Percentiles rank a stretch among this genome's conserved stretches.
Conservation (phyloP, 2,888 invertebrate species). For the Drosophila bunnanda region DNA sequence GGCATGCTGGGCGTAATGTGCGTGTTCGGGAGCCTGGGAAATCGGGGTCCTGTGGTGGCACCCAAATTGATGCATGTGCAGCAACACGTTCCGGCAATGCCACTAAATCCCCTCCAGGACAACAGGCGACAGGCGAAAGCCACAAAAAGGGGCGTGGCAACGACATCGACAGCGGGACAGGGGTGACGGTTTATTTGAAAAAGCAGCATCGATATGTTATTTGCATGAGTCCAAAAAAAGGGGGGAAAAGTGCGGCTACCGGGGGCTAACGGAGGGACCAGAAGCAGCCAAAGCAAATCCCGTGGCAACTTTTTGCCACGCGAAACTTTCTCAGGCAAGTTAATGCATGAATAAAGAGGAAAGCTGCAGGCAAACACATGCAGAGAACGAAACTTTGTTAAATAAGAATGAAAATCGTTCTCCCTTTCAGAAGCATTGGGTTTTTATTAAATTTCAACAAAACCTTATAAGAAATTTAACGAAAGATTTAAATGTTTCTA, state of each 20-base stretch:
- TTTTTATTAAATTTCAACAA: neutral
- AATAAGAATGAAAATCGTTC: neutral
- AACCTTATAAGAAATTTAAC: neutral
- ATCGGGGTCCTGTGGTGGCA: conserved; percentile 30
- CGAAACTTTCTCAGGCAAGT: conserved; percentile 54
- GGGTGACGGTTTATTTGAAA: conserved; percentile 40
- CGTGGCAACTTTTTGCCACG: conserved; percentile 51
- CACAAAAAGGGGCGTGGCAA: conserved; percentile 41
- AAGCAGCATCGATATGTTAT: conserved; percentile 54
- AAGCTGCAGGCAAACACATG: conserved; percentile 49
- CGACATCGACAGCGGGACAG: conserved; percentile 4
- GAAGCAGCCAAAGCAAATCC: conserved; percentile 43
- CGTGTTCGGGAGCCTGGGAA: conserved; percentile 8
- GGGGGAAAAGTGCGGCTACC: neutral
- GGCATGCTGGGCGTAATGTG: conserved; percentile 21
- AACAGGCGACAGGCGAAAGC: conserved; percentile 46
- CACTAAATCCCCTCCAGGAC: conserved; percentile 53
- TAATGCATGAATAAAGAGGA: conserved; percentile 55
- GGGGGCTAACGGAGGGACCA: neutral
- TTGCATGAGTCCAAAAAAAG: conserved; percentile 49
- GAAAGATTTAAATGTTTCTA: neutral
- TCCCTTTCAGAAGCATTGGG: neutral
- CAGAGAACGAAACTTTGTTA: conserved; percentile 4
- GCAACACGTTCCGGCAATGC: conserved; percentile 52
- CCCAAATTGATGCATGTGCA: conserved; percentile 54